Base-by-base conservation (phyloP, 37 sponge, comb jelly and placozoan genomes). In the Hormiphora californensis region DNA sequence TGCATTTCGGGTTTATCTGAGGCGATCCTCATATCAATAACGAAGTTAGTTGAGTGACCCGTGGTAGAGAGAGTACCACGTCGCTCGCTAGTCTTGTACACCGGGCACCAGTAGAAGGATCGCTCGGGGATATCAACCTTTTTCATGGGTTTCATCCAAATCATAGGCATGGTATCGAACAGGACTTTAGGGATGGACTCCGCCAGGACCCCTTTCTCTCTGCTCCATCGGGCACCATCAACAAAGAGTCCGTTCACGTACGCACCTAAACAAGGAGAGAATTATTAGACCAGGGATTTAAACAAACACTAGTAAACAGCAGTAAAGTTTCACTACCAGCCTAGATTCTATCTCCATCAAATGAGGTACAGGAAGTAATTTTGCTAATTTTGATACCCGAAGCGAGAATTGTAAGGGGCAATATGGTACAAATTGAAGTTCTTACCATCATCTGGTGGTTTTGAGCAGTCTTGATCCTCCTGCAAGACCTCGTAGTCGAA, bases 21-120 rank as follows among this genome's bases (percentile, higher is more conserved):
- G 7, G 93, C 93, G 11, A 98, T 39, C 63, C 91, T 95, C 91
- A 95, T 95, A 38, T 90, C 95, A 23, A 98, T 89, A 22, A 98
- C 99, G 88, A 93, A 98, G 91, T 98, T 98, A 22, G 99, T 98
- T 23, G 99, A 98, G 88, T 98, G 99, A 12, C 99, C 99, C 27
- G 99, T 98, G 11, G 99, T 98, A 28, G 99, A 98, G 55, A 98
- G 91, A 17, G 92, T 91, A 31, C 99, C 99, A 31, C 95, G 44
- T 0, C 99, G 88, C 63, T 98, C 99, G 88, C 99, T 98, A 40
- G 99, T 98, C 87, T 98, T 98, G 89, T 98, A 98, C 44, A 98
- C 90, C 0, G 99, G 99, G 28, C 89, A 85, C 22, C 87, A 89
- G 89, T 98, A 98, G 5, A 92, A 89, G 37, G 55, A 90, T 12